These are phyloP conservation scores for Hydractinia echinata DNA, from an alignment of 30 jellyfish, hydroid and myxozoan species.

Conservation along the genomic window DNA sequence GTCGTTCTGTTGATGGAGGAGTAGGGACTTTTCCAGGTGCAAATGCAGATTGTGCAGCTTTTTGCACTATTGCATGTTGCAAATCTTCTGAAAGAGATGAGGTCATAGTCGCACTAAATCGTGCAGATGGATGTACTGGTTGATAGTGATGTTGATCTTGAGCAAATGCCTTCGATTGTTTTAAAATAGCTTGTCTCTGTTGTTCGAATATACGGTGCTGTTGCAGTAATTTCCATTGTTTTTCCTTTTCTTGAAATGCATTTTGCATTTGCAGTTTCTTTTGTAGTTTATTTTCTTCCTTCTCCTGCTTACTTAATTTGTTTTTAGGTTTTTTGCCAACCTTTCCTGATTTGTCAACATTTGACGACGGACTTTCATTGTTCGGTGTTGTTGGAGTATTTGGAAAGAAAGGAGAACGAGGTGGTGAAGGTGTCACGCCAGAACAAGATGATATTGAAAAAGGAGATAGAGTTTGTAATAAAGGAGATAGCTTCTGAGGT, in stretches of 20 bases:
- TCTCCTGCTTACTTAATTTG: slow-evolving; percentile 29
- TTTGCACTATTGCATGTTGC: slow-evolving; percentile 14
- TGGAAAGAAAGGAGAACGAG: slow-evolving; percentile 58
- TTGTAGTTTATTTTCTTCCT: slow-evolving; percentile 65
- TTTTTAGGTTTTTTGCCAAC: slow-evolving; percentile 33
- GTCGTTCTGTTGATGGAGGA: slow-evolving; percentile 1
- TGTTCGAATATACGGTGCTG: slow-evolving; percentile 80
- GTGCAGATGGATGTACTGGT: slow-evolving; percentile 29
- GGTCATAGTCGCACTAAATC: slow-evolving; percentile 30
- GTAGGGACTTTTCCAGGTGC: not conserved
- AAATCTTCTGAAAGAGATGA: slow-evolving; percentile 17
- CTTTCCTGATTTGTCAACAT: slow-evolving; percentile 35
- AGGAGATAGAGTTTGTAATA: slow-evolving; percentile 33
- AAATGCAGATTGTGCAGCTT: slow-evolving; percentile 2
- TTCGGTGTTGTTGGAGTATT: slow-evolving; percentile 39
- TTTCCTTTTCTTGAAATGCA: slow-evolving; percentile 59
- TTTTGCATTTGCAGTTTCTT: slow-evolving; percentile 43
- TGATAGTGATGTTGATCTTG: slow-evolving; percentile 3
- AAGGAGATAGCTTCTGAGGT: slow-evolving; percentile 38
- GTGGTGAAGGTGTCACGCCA: slow-evolving; percentile 73
- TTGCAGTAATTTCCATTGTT: slow-evolving; percentile 66
- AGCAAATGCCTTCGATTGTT: slow-evolving; percentile 2
- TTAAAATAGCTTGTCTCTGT: slow-evolving; percentile 46
- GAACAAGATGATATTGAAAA: slow-evolving; percentile 30
- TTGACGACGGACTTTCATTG: not conserved